Evolutionary conservation across 2,888 invertebrate species (phyloP).

Genomic region (Metacarcinus magister): DNA sequence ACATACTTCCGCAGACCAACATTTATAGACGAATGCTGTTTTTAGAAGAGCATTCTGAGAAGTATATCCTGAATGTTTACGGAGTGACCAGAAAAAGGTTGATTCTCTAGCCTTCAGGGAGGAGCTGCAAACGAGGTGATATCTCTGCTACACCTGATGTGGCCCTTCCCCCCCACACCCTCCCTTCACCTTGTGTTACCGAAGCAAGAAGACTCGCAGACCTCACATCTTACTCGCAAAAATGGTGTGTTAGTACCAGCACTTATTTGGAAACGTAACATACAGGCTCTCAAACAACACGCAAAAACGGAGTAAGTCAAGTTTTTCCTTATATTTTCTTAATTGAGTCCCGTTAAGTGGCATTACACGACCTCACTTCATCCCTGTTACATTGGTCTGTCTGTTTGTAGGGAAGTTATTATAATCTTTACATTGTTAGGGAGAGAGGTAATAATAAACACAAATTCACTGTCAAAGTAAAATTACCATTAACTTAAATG

Average conservation of each 20-base stretch:
- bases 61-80: slow-evolving; percentile 27
- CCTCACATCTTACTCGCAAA: not conserved
- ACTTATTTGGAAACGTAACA: not conserved
- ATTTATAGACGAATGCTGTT: slow-evolving; percentile 31
- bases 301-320: not conserved
- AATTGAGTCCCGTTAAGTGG: not conserved
- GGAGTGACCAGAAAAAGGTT: slow-evolving; percentile 48
- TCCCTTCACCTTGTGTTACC: not conserved
- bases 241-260: not conserved
- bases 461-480: not conserved
- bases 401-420: not conserved
- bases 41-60: not conserved
- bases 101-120: slow-evolving; percentile 44
- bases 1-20: not conserved
- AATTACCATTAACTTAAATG: not conserved
- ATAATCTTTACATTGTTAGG: not conserved
- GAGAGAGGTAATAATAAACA: not conserved
- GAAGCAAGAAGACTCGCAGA: not conserved
- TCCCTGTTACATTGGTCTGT: not conserved
- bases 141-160: slow-evolving; percentile 7
- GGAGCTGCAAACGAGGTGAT: slow-evolving; percentile 29
- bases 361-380: not conserved
- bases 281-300: not conserved
- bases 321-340: not conserved
- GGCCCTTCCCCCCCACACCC: not conserved